phyloP scores from a whole-genome alignment of 2,797 vertebrate genomes.

The Pteropus rufus region DNA sequence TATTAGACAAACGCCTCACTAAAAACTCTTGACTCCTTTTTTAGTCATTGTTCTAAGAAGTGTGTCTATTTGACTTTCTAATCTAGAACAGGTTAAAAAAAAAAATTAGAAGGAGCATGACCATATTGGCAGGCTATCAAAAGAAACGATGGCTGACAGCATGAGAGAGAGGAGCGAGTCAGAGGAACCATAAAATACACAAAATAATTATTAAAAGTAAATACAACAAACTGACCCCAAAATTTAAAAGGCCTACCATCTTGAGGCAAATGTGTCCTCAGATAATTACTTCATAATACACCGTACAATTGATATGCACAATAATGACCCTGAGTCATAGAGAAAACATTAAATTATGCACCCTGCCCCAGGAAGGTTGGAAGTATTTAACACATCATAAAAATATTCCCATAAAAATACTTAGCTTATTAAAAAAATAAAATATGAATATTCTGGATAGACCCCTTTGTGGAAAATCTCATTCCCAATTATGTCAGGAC shows the following conservation, averaged over 20 bases:
- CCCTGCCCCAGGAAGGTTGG: not conserved
- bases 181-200: not conserved
- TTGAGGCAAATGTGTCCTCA: not conserved
- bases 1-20: not conserved
- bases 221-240: not conserved
- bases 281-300: not conserved
- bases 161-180: not conserved
- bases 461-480: not conserved
- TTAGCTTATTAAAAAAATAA: not conserved
- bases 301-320: not conserved
- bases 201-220: constrained; percentile 18
- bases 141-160: constrained; percentile 52
- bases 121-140: constrained; percentile 30
- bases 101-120: constrained; percentile 49
- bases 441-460: not conserved
- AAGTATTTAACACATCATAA: not conserved
- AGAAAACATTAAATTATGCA: not conserved
- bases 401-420: not conserved
- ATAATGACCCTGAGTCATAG: not conserved
- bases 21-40: constrained; percentile 3
- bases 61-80: constrained; percentile 48
- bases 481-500: not conserved
- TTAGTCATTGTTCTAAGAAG: not conserved
- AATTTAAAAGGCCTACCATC: not conserved
- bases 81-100: constrained; percentile 58